Evolutionary conservation across 2,888 invertebrate genomes (phyloP), one percentile per base, ranked within the genome.

Genomic region (Calameuta pallipes): DNA sequence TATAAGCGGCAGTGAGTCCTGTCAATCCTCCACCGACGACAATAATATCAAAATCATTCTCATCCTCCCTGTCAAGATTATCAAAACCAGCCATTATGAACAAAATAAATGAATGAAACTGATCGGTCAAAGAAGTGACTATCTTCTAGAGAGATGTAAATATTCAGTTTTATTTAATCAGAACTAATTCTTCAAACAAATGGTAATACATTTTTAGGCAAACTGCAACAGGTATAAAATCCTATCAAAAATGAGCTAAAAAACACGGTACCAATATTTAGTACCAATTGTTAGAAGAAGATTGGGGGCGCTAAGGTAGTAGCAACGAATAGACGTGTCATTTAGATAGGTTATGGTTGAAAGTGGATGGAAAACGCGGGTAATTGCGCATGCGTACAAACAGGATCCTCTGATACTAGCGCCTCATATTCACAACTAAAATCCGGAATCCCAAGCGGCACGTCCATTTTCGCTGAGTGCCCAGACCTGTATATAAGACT

Each of bases 11-110:
- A 4, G 85, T 85, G 11, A 89, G 85, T 11, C 89, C 89, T 33
- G 86, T 83, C 75, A 89, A 80, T 31, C 89, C 89, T 31, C 85
- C 85, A 31, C 89, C 89, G 56, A 89, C 78, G 30, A 89, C 85
- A 69, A 89, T 79, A 37, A 89, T 76, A 73, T 89, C 88, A 78
- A 83, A 85, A 81, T 89, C 85, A 74, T 82, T 82, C 6, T 82
- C 73, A 76, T 83, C 82, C 30, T 56, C 56, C 2, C 23, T 56
- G 56, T 56, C 23, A 56, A 23, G 23, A 23, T 56, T 56, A 56
- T 56, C 56, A 56, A 56, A 56, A 9, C 6, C 23, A 9, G 56
- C 56, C 56, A 56, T 56, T 56, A 23, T 23, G 23, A 23, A 56
- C 15, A 23, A 56, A 56, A 56, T 56, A 56, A 56, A 56, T 56